These are phyloP conservation scores for Balanococcus diminutus DNA, from an alignment of 2,888 invertebrate genomes.

Conservation along the genomic window DNA sequence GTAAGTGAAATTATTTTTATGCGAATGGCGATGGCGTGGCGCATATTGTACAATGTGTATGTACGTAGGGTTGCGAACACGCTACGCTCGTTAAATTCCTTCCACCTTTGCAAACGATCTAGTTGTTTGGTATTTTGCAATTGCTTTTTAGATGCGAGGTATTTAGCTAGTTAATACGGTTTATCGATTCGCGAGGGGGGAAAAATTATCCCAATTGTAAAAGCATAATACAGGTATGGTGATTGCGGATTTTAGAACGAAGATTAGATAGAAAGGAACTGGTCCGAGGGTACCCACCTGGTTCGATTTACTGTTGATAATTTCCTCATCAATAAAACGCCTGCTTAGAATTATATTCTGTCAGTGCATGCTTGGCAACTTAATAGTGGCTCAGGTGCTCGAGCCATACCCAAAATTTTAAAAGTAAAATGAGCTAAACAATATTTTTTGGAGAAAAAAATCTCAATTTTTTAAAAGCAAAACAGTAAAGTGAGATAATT, in stretches of 20 bases:
- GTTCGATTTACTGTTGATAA: too few relatives aligned
- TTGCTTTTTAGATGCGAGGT: not conserved
- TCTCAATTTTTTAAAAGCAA: too few relatives aligned
- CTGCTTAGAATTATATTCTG: too few relatives aligned
- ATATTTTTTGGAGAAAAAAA: too few relatives aligned
- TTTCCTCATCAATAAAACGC: too few relatives aligned
- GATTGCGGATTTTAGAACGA: not conserved
- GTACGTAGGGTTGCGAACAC: not conserved
- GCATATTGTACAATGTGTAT: not conserved
- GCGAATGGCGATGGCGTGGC: not conserved
- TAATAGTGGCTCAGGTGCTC: too few relatives aligned
- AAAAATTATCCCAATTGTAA: not conserved
- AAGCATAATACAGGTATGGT: not conserved
- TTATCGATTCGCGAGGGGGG: not conserved
- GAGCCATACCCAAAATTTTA: too few relatives aligned
- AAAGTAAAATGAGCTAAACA: too few relatives aligned
- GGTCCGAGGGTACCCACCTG: too few relatives aligned
- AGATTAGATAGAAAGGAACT: not conserved
- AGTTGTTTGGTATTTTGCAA: slow-evolving; percentile 18
- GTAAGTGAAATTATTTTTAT: slow-evolving; percentile 29
- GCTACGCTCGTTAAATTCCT: not conserved
- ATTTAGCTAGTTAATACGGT: not conserved
- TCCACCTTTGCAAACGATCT: slow-evolving; percentile 20
- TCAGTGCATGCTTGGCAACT: too few relatives aligned
- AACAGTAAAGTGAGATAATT: too few relatives aligned